phyloP scores from a whole-genome alignment of 2,888 invertebrate species.

The Eueremaeus valkanovi region DNA sequence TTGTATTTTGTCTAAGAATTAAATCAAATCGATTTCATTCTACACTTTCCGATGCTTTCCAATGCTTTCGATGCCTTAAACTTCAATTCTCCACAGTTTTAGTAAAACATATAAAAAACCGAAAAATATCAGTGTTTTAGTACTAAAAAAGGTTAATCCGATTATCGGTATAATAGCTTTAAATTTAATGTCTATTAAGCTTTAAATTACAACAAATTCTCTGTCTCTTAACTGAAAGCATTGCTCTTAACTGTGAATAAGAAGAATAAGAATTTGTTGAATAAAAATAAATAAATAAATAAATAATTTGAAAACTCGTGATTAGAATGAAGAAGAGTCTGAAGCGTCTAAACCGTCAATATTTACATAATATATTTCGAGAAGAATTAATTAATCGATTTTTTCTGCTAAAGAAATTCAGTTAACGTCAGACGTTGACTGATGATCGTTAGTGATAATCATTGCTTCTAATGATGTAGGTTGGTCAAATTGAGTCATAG shows the following conservation, averaged over 20 bases:
- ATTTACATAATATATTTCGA: background rate
- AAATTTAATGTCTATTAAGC: background rate
- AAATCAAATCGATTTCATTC: slow-evolving; percentile 26
- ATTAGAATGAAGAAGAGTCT: background rate
- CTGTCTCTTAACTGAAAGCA: background rate
- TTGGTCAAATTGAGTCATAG: slow-evolving; percentile 8
- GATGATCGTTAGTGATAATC: slow-evolving; percentile 2
- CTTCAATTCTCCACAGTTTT: slow-evolving; percentile 15
- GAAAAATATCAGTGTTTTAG: background rate
- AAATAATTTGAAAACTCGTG: background rate
- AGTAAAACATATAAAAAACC: background rate
- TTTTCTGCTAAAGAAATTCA: background rate
- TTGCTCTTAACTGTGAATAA: background rate
- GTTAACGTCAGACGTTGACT: slow-evolving; percentile 8
- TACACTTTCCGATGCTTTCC: too few relatives aligned
- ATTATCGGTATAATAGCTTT: background rate
- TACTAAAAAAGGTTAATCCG: background rate
- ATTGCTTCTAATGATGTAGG: background rate
- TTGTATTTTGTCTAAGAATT: slow-evolving; percentile 2
- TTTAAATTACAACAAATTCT: background rate
- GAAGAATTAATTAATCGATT: background rate
- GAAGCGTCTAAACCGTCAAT: background rate
- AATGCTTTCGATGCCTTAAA: background rate
- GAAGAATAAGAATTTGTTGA: background rate
- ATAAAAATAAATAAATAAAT: background rate